Evolutionary conservation across 2,113 vertebrate species (phyloP).

Genomic region (Mesembrinibis cayennensis): DNA sequence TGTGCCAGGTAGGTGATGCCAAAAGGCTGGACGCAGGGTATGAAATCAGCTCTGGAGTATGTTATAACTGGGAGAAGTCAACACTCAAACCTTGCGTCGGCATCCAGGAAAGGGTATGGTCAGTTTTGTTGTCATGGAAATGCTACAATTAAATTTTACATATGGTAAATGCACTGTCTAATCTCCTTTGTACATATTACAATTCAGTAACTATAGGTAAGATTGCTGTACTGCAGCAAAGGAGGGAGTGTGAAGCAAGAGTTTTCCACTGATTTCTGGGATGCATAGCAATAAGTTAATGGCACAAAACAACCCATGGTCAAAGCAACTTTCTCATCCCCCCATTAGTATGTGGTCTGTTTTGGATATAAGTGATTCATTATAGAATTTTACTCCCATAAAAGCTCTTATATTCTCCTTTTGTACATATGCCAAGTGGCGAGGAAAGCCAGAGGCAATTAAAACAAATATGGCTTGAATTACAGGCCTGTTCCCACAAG

Average conservation of each 20-base stretch:
- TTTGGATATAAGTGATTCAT: neutral
- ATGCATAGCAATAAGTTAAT: neutral
- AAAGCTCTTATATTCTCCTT: constrained; percentile 21
- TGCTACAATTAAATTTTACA: neutral
- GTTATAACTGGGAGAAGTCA: neutral
- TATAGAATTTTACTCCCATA: constrained; percentile 29
- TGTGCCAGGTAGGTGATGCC: neutral
- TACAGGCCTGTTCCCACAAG: neutral
- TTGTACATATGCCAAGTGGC: neutral
- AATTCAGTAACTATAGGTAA: neutral
- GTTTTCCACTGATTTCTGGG: neutral
- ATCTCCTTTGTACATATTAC: neutral
- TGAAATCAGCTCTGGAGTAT: neutral
- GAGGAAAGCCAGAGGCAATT: neutral
- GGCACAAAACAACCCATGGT: neutral
- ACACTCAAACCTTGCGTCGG: neutral
- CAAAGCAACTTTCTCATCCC: neutral
- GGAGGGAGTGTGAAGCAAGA: neutral
- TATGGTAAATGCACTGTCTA: neutral
- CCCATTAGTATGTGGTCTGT: neutral
- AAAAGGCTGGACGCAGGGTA: neutral
- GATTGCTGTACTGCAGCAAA: neutral
- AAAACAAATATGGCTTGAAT: constrained; percentile 33
- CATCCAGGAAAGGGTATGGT: neutral
- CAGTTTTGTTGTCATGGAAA: neutral